Base-by-base conservation (phyloP, 2,888 invertebrate species). In the Antheraea assamensis region DNA sequence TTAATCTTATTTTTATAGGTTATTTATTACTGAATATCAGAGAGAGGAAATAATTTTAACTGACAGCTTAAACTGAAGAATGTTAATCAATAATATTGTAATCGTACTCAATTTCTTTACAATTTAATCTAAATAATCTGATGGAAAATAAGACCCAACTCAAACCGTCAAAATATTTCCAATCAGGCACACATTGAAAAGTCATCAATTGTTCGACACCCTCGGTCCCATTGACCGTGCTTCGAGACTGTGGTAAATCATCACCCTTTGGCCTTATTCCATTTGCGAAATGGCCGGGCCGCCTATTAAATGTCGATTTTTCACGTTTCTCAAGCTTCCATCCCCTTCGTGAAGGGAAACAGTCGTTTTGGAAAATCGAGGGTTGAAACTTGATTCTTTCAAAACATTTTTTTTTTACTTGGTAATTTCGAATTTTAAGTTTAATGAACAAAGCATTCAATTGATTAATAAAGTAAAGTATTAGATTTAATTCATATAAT, bases 231-330 rank as follows among this genome's bases (percentile, higher is more conserved):
- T 52, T 52, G 76, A 77, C 77, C 75, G 73, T 35, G 68, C 52
- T 70, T 49, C 64, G 52, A 30, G 68, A 24, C 52, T 68, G 78
- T 82, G 84, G 82, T 87, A 87, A 87, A 87, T 88, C 87, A 88
- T 87, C 87, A 85, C 87, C 88, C 88, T 86, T 86, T 85, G 83
- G 80, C 78, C 83, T 82, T 76, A 79, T 78, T 83, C 84, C 84
- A 85, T 86, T 86, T 86, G 78, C 83, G 83, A 82, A 86, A 86
- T 87, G 85, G 92, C 91, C 89, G 85, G 73, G 84, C 83, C 88
- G 87, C 88, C 93, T 92, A 92, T 93, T 93, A 93, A 93, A 93
- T 89, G 91, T 88, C 93, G 89, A 93, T 94, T 92, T 92, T 92
- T 94, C 92, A 93, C 89, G 86, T 88, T 73, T 78, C 82, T 66